phyloP scores from a whole-genome alignment of 1,140 invertebrate species.

The Aphidius gifuensis region DNA sequence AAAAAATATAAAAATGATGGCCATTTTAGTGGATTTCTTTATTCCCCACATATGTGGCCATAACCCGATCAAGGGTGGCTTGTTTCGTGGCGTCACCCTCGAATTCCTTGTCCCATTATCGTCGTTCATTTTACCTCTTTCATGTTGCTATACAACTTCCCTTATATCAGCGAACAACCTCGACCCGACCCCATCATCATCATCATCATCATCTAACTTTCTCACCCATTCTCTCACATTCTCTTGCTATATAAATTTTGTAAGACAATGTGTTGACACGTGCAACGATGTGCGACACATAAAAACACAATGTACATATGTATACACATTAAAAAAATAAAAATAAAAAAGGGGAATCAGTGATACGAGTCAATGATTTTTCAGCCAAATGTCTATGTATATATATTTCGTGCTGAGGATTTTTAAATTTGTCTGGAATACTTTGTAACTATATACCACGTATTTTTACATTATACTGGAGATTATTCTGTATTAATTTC shows the following conservation, averaged over 20 bases:
- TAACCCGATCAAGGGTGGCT: slow-evolving; percentile 13
- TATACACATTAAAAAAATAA: too few relatives aligned
- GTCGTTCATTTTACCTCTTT: slow-evolving; percentile 11
- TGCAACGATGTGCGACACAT: slow-evolving; percentile 6
- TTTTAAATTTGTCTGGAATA: too few relatives aligned
- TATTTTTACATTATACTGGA: too few relatives aligned
- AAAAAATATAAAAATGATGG: slow-evolving; percentile 8
- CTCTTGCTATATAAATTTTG: slow-evolving; percentile 5
- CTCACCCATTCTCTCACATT: neutral
- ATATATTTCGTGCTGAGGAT: too few relatives aligned
- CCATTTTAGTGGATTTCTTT: slow-evolving; percentile 1
- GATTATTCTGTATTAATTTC: too few relatives aligned
- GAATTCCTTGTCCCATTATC: slow-evolving; percentile 25
- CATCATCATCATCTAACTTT: neutral
- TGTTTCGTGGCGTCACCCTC: slow-evolving; percentile 21
- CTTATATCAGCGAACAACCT: too few relatives aligned
- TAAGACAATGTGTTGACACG: slow-evolving; percentile 5
- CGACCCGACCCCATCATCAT: slow-evolving; percentile 3
- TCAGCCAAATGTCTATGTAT: too few relatives aligned
- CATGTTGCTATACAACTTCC: too few relatives aligned
- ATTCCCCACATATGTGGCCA: slow-evolving; percentile 11
- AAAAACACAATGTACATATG: too few relatives aligned
- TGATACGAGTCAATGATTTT: too few relatives aligned
- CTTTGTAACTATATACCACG: too few relatives aligned
- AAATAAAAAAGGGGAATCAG: too few relatives aligned